Evolutionary conservation across 2,888 invertebrate genomes (phyloP).

Genomic region (Orthonychiurus folsomi): DNA sequence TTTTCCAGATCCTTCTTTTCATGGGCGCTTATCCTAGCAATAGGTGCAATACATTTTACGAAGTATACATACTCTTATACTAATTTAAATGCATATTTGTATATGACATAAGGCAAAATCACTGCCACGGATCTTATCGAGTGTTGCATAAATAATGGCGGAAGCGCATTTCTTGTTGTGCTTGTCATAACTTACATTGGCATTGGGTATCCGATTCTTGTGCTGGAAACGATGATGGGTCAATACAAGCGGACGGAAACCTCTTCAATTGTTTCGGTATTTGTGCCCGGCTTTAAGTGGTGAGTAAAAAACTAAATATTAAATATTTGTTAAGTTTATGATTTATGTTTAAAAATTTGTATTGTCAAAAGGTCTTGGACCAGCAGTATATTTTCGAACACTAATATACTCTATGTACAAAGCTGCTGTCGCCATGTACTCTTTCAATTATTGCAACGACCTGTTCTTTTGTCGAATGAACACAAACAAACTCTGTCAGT

Average conservation of each 20-base stretch:
- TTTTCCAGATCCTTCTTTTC: neutral
- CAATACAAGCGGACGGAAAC: constrained; percentile 32
- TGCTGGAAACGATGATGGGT: constrained; percentile 30
- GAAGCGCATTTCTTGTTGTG: constrained; percentile 25
- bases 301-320: neutral
- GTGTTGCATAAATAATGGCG: constrained; percentile 19
- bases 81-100: too few species aligned
- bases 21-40: neutral
- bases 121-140: neutral
- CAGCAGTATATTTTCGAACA: neutral
- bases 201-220: constrained; percentile 27
- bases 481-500: neutral
- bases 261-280: constrained; percentile 23
- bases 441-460: neutral
- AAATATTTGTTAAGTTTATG: neutral
- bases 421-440: neutral
- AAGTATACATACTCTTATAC: too few species aligned
- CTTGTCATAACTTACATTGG: constrained; percentile 20
- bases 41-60: too few species aligned
- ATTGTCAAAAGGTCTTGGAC: neutral
- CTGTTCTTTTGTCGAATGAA: neutral
- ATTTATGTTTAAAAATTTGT: neutral
- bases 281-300: constrained; percentile 17
- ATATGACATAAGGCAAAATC: neutral
- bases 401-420: neutral